Percentiles rank a stretch among this genome's conserved stretches.
These are phyloP conservation scores for Epizoanthus scotinus DNA, from an alignment of 92 coral and sea anemone genomes.

Conservation along the genomic window DNA sequence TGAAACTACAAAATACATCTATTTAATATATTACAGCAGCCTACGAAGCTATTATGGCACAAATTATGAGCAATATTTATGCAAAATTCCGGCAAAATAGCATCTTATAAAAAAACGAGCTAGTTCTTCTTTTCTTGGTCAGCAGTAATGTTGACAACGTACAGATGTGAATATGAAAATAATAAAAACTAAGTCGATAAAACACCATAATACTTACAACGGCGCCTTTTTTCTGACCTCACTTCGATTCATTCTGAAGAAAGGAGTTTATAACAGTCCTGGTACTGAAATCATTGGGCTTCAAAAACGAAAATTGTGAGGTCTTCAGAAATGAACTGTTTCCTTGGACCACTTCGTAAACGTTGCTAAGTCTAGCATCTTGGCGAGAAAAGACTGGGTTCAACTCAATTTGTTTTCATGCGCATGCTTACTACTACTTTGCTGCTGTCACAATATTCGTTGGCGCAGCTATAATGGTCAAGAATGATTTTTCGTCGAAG, in stretches of 20 bases:
- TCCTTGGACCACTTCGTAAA: conserved; percentile 42
- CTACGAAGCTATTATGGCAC: too few relatives aligned
- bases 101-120: too few relatives aligned
- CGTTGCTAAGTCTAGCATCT: conserved; percentile 72
- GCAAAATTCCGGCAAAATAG: too few relatives aligned
- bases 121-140: neutral
- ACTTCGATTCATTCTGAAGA: conserved; percentile 67
- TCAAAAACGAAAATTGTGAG: neutral
- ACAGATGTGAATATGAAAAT: neutral
- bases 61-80: too few relatives aligned
- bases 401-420: conserved; percentile 11
- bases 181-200: neutral
- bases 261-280: neutral
- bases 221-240: conserved; percentile 73
- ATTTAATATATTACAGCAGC: too few relatives aligned
- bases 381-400: conserved; percentile 34
- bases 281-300: neutral
- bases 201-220: conserved; percentile 53
- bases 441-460: neutral
- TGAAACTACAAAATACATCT: too few relatives aligned
- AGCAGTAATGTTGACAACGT: neutral
- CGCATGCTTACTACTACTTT: conserved; percentile 25
- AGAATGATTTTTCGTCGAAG: too few relatives aligned
- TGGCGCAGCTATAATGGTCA: conserved; percentile 10
- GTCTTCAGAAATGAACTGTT: conserved; percentile 6